Evolutionary conservation across 2,888 invertebrate species (phyloP), one percentile per base, ranked within the genome.

Genomic region (Drosophila siamana): DNA sequence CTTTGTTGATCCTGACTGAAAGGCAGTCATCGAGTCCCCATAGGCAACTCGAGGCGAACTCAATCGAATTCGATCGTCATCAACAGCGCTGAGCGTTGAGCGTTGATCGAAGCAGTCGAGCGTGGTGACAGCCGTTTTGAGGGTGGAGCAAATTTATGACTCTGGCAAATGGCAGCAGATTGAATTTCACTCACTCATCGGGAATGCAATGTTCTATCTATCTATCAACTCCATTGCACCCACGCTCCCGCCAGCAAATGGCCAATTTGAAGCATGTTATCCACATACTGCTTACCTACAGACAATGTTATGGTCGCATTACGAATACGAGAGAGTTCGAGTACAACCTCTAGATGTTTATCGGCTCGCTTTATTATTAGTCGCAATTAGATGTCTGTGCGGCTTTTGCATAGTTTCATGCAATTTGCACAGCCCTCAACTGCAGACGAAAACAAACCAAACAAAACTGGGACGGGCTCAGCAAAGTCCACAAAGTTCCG

Each of bases 321-420:
- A 30, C 6, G 28, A 26, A 13, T 28, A 30, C 16, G 11, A 15
- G 16, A n/a, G 33, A 33, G 33, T 33, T 30, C 7, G 19, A n/a
- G 50, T 61, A 57, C 62, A 67, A 62, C 47, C 54, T 50, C 41
- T 50, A 46, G 72, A 80, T 86, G 72, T 74, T 73, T 84, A 88
- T 86, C 74, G 89, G 86, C 61, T 66, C 69, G 73, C 79, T 67
- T 85, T 89, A 87, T 89, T 85, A 86, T 86, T 88, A 83, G 78
- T 73, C 71, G 81, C 84, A 88, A 89, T 89, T 89, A 89, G 89
- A 79, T 82, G 80, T 76, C 82, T 70, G 87, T 74, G 77, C 71
- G 80, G 81, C 69, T 70, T 51, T 61, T 48, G 38, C 77, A 65
- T 52, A 52, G 72, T 73, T 78, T 74, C 75, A 73, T 77, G 81